phyloP scores from a whole-genome alignment of 2,113 vertebrate species.

The Taxidea taxus region DNA sequence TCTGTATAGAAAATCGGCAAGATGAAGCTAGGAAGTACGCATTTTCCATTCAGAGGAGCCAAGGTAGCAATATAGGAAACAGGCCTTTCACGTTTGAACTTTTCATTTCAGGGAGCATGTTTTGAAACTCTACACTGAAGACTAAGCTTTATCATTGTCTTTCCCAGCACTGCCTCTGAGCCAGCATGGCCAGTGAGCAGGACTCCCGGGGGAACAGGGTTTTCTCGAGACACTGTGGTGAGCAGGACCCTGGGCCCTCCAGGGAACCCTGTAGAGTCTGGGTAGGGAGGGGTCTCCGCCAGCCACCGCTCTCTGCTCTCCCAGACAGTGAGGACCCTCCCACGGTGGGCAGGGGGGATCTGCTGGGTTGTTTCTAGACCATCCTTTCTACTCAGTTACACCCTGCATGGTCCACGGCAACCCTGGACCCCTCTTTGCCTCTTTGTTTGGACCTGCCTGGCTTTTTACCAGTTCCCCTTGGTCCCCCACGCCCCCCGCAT shows the following conservation, averaged over 20 bases:
- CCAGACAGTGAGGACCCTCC: not conserved
- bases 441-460: too few relatives aligned
- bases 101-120: not conserved
- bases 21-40: not conserved
- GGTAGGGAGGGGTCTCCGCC: too few relatives aligned
- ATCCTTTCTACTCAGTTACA: not conserved
- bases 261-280: not conserved
- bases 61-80: not conserved
- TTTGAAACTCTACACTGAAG: not conserved
- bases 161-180: not conserved
- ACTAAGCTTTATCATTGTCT: not conserved
- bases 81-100: not conserved
- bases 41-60: not conserved
- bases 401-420: not conserved
- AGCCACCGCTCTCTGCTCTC: not conserved
- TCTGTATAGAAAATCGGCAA: not conserved
- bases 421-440: not conserved
- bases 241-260: not conserved
- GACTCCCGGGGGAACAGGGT: not conserved
- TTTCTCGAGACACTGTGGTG: not conserved
- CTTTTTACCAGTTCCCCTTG: not conserved
- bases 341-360: rapidly evolving
- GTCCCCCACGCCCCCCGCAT: rapidly evolving
- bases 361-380: not conserved
- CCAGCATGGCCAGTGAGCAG: not conserved